Conservation (phyloP, 2,888 invertebrate genomes). For the Cryptus armator region DNA sequence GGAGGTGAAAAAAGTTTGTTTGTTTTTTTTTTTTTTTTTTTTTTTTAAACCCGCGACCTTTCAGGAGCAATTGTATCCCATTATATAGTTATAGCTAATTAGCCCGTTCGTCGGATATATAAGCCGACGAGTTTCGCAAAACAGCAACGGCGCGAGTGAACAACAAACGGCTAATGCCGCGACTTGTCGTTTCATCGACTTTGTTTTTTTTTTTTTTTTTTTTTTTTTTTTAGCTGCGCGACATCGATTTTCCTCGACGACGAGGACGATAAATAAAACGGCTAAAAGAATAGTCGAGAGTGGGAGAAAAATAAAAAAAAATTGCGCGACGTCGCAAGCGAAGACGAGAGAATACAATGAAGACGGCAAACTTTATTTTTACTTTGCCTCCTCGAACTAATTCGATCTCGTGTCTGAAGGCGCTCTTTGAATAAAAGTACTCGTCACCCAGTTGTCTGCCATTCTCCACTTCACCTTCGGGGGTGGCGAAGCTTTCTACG, state of each 20-base stretch:
- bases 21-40: slow-evolving; percentile 22
- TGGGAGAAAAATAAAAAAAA: background rate
- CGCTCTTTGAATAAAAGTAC: slow-evolving; percentile 75
- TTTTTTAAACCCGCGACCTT: background rate
- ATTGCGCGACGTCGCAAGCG: slow-evolving; percentile 10
- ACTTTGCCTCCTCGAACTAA: slow-evolving; percentile 73
- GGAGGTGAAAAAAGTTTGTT: background rate
- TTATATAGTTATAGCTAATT: slow-evolving; percentile 14
- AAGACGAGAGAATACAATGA: slow-evolving; percentile 13
- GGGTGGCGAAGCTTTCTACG: slow-evolving; percentile 30
- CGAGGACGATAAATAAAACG: slow-evolving; percentile 32
- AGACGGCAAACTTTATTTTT: slow-evolving; percentile 71
- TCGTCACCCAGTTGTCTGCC: slow-evolving; percentile 59
- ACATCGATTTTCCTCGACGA: slow-evolving; percentile 10
- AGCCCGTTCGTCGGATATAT: background rate
- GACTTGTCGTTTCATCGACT: too few species aligned
- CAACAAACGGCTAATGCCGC: too few species aligned
- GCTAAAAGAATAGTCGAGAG: slow-evolving; percentile 12
- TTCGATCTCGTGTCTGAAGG: slow-evolving; percentile 74
- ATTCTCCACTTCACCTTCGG: slow-evolving; percentile 2
- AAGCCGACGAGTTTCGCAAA: background rate
- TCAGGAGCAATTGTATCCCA: slow-evolving; percentile 20
- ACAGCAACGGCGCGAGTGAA: background rate
- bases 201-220: background rate
- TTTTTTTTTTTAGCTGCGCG: background rate